Base-by-base conservation (phyloP, 2,888 invertebrate species). In the Hydroisotoma schaefferi region DNA sequence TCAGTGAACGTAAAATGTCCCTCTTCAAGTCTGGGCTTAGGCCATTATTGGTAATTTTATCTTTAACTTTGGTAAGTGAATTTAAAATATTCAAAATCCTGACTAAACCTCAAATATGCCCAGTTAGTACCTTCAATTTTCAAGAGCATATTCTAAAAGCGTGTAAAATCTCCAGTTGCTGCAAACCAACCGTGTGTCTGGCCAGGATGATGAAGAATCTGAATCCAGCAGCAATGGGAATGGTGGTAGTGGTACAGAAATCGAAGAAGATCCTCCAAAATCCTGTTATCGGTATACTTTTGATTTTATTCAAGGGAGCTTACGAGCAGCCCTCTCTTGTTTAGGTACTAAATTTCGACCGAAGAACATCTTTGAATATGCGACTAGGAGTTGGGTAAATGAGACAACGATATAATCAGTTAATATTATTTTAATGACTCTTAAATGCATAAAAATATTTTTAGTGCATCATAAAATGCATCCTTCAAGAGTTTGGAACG, bases 381-480 rank as follows among this genome's bases (percentile, higher is more conserved):
- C 12, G 12, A 52, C 62, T 8, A 49, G 62, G 47, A 38, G 55
- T 1, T 55, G 28, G 38, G 62, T 62, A 55, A 44, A 28, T 57
- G 2, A 37, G 6, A 22, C 40, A 6, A n/a, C n/a, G n/a, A n/a
- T n/a, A n/a, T n/a, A n/a, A 23, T 29, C 23, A 29, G 18, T 20
- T 52, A 23, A 15, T 53, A 10, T n/a, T 15, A 33, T 33, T 33
- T 33, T 8, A 33, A 10, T 33, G 33, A 33, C 33, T 33, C 33
- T 8, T 33, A 33, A 33, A 10, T 33, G 33, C 15, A 33, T 33
- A 33, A 33, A 12, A n/a, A 37, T 43, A 28, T 55, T 22, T 12
- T 10, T 25, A 57, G 61, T 61, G 61, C 23, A 20, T 61, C 4
- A 37, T 61, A 1, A 61, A 61, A 47, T 61, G 61, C 29, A 44